These are phyloP conservation scores for Furcifer pardalis DNA, from an alignment of 2,797 vertebrate genomes.

Conservation along the genomic window DNA sequence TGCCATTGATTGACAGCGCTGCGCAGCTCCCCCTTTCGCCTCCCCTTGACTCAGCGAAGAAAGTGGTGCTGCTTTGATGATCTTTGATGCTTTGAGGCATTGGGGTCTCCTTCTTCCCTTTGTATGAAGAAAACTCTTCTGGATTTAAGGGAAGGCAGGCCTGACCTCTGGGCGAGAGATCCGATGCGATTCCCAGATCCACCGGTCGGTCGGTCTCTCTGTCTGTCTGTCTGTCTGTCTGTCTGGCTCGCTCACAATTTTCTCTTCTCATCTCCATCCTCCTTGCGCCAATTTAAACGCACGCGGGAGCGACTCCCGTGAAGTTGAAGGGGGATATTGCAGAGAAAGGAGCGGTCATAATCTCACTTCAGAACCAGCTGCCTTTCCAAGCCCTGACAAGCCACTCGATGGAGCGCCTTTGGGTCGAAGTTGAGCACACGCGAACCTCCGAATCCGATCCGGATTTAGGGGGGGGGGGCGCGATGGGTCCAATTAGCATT, in stretches of 20 bases:
- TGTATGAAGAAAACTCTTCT: too few species aligned
- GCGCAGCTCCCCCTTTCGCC: constrained; percentile 67
- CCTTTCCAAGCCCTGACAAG: not conserved
- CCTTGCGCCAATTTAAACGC: too few species aligned
- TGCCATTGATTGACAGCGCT: constrained; percentile 75
- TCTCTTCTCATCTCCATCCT: too few species aligned
- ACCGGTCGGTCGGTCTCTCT: not conserved
- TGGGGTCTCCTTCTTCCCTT: too few species aligned
- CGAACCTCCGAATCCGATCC: not conserved
- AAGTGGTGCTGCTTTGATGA: not conserved
- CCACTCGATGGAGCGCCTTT: not conserved
- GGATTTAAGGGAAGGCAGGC: too few species aligned
- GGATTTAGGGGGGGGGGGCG: not conserved
- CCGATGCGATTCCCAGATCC: not conserved
- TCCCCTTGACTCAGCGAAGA: not conserved
- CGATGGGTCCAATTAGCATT: not conserved
- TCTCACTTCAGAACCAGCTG: not conserved
- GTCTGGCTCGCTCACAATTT: too few species aligned
- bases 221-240: too few species aligned
- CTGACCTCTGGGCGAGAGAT: too few species aligned
- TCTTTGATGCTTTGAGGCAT: too few species aligned
- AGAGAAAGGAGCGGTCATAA: not conserved
- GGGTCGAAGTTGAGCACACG: not conserved
- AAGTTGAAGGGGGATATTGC: too few species aligned
- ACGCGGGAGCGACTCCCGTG: too few species aligned